Conservation (phyloP, 1,140 invertebrate genomes). For the Lordiphosa mommai region DNA sequence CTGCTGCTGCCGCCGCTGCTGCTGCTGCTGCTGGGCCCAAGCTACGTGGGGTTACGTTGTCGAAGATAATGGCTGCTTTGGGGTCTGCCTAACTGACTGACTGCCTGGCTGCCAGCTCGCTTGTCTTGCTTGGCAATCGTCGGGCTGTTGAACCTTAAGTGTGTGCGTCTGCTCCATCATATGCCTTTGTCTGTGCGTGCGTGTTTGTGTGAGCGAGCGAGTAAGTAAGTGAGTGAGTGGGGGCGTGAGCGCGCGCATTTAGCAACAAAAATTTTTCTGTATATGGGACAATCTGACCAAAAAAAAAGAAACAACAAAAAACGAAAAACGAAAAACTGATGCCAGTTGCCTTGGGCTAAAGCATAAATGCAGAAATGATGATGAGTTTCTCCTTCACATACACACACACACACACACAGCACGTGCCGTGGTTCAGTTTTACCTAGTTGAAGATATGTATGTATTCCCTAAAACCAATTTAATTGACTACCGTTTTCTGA, state of each 20-base stretch:
- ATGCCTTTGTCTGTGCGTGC: constrained; percentile 23
- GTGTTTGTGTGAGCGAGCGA: constrained; percentile 1
- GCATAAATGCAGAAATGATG: constrained; percentile 65
- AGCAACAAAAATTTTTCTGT: constrained; percentile 64
- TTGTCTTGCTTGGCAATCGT: constrained; percentile 57
- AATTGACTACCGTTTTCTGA: constrained; percentile 54
- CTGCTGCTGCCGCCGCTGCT: neutral
- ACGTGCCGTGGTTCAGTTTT: constrained; percentile 19
- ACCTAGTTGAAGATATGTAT: constrained; percentile 28
- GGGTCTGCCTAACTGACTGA: constrained; percentile 17
- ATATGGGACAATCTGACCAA: constrained; percentile 45
- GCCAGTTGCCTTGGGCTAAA: constrained; percentile 22
- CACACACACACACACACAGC: constrained; percentile 7
- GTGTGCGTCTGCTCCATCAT: constrained; percentile 41
- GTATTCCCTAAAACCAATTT: constrained; percentile 43
- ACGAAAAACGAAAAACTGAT: constrained; percentile 10
- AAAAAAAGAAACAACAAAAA: constrained; percentile 5
- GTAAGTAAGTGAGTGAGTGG: constrained; percentile 7
- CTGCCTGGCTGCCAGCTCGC: constrained; percentile 3
- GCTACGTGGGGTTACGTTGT: constrained; percentile 59
- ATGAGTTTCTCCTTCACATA: constrained; percentile 40
- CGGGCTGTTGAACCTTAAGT: constrained; percentile 75
- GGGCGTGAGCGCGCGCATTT: constrained; percentile 70
- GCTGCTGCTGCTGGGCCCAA: constrained; percentile 8
- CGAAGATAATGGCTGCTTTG: constrained; percentile 73